Evolutionary conservation across 2,888 invertebrate genomes (phyloP).

Genomic region (Apodemia hepburni): DNA sequence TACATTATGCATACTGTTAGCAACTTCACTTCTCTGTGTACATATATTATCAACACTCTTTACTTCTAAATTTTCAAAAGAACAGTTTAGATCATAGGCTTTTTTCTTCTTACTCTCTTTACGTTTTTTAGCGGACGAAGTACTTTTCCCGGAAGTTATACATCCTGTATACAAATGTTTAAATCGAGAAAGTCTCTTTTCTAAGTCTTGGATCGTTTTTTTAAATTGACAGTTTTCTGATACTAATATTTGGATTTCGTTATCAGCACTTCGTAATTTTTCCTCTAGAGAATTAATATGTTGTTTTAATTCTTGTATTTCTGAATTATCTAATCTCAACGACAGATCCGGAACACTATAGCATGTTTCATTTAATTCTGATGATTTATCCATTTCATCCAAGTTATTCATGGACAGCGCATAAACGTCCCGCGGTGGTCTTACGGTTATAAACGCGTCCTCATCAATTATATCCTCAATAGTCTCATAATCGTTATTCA

Average conservation of each 20-base stretch:
- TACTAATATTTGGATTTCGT: neutral
- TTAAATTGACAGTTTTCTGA: neutral
- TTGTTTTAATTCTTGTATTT: neutral
- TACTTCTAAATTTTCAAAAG: neutral
- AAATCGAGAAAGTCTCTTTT: neutral
- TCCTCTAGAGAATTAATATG: neutral
- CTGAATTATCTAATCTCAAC: neutral
- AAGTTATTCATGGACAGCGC: conserved; percentile 1
- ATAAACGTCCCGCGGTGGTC: neutral
- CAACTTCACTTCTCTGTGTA: neutral
- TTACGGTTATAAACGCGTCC: neutral
- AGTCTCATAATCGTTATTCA: neutral
- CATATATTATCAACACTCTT: neutral
- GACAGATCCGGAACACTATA: neutral
- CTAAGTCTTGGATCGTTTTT: neutral
- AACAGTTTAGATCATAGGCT: neutral
- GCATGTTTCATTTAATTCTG: neutral
- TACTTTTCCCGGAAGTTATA: neutral
- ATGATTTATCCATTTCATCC: neutral
- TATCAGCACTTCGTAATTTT: neutral
- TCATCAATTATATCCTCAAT: neutral
- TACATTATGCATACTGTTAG: neutral
- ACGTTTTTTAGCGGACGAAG: neutral
- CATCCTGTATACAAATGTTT: neutral
- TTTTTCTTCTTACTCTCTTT: neutral